Evolutionary conservation across 2,888 invertebrate species (phyloP).

Genomic region (Stegophylla sp.): DNA sequence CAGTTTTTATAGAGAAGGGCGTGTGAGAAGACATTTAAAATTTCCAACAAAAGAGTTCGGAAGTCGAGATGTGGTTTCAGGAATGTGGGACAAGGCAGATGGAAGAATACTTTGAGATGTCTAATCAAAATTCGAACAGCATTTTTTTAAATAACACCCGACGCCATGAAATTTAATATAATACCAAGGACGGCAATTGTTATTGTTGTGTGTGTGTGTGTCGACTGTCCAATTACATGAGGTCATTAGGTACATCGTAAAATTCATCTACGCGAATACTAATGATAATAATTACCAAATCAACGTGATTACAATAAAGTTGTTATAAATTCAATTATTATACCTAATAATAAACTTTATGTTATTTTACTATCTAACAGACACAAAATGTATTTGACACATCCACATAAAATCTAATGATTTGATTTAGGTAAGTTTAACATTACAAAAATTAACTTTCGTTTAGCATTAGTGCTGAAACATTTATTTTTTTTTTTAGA

Average conservation of each 20-base stretch:
- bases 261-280: constrained; percentile 2
- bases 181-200: constrained; percentile 4
- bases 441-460: no score
- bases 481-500: no score
- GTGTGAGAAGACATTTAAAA: not conserved
- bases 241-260: constrained; percentile 13
- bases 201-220: not conserved
- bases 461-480: no score
- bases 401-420: no score
- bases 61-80: not conserved
- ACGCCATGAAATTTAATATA: not conserved
- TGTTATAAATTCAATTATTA: not conserved
- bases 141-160: constrained; percentile 32
- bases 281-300: not conserved
- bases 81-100: constrained; percentile 4
- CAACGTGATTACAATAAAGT: not conserved
- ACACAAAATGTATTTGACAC: no score
- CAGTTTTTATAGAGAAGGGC: not conserved
- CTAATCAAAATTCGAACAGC: not conserved
- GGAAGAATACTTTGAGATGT: not conserved
- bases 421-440: no score
- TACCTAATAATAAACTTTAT: not conserved
- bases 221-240: not conserved
- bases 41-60: constrained; percentile 20
- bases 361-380: no score